Evolutionary conservation across 2,113 vertebrate species (phyloP).

Genomic region (Lepisosteus osseus): DNA sequence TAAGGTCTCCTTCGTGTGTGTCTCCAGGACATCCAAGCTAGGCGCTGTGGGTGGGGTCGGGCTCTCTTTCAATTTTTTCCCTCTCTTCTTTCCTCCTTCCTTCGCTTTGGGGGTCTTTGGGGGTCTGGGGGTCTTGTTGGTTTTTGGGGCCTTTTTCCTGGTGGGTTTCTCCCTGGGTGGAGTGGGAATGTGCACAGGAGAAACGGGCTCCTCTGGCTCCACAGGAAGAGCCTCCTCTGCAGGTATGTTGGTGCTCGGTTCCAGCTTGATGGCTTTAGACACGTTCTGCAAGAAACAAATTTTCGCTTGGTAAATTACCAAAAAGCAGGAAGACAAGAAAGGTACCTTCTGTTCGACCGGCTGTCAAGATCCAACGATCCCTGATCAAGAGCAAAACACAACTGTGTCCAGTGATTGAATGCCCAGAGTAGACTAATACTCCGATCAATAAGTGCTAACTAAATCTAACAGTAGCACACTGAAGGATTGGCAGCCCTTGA

Average conservation of each 20-base stretch:
- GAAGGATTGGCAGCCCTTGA: no score
- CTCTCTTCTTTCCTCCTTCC: slow-evolving; percentile 89
- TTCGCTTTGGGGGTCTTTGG: slow-evolving; percentile 82
- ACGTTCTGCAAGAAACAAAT: slow-evolving; percentile 68
- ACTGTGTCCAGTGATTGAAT: no score
- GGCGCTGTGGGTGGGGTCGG: slow-evolving; percentile 76
- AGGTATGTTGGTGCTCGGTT: slow-evolving; percentile 66
- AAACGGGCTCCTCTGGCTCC: slow-evolving; percentile 71
- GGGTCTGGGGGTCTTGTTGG: slow-evolving; percentile 67
- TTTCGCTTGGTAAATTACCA: neutral
- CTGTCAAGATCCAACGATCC: no score
- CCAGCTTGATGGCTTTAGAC: slow-evolving; percentile 83
- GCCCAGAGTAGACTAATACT: no score
- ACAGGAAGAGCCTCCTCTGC: slow-evolving; percentile 73
- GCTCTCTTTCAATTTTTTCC: slow-evolving; percentile 80
- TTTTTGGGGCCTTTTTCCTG: slow-evolving; percentile 57
- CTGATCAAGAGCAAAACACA: no score
- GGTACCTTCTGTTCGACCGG: no score
- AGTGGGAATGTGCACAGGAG: slow-evolving; percentile 66
- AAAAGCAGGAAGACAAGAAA: no score
- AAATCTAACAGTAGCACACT: no score
- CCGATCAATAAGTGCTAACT: no score
- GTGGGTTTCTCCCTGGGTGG: slow-evolving; percentile 57
- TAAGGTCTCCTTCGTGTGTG: slow-evolving; percentile 89
- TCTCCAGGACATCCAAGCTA: slow-evolving; percentile 85